Evolutionary conservation across 2,797 vertebrate species (phyloP).

Genomic region (Sebastes trivittatus): DNA sequence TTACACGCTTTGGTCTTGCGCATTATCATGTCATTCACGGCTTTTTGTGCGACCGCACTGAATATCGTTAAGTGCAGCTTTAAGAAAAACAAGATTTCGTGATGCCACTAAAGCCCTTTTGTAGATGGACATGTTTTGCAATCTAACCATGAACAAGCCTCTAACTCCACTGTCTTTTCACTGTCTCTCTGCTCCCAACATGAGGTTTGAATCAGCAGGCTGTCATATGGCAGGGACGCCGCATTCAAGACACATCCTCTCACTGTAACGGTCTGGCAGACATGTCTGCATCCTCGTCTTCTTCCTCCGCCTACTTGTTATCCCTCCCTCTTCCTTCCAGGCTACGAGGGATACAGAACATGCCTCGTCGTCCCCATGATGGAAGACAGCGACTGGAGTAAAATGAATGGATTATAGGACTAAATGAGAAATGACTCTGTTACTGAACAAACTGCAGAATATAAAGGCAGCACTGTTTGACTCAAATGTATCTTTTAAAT

Average conservation of each 20-base stretch:
- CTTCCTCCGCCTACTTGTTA: constrained; percentile 38
- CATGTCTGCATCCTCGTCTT: constrained; percentile 52
- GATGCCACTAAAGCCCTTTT: neutral
- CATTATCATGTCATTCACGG: neutral
- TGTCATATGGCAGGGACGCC: constrained; percentile 59
- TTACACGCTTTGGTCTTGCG: too few relatives aligned
- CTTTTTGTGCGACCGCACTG: neutral
- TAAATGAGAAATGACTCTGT: constrained; percentile 23
- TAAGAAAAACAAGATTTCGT: neutral
- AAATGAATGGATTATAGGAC: constrained; percentile 21
- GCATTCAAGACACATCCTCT: constrained; percentile 64
- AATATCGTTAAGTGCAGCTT: neutral
- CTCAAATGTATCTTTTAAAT: constrained; percentile 32
- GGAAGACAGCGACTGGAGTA: constrained; percentile 23
- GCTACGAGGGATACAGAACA: constrained; percentile 38
- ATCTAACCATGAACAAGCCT: constrained; percentile 2
- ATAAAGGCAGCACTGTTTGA: constrained; percentile 43
- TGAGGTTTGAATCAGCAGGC: constrained; percentile 66
- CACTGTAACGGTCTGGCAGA: constrained; percentile 60
- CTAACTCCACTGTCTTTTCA: constrained; percentile 20
- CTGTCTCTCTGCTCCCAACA: constrained; percentile 46
- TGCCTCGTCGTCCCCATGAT: constrained; percentile 4
- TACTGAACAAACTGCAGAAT: constrained; percentile 14
- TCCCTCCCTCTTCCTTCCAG: constrained; percentile 47
- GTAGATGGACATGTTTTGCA: constrained; percentile 4